These are phyloP conservation scores for Rostratula benghalensis DNA, from an alignment of 2,113 vertebrate genomes.

Conservation along the genomic window DNA sequence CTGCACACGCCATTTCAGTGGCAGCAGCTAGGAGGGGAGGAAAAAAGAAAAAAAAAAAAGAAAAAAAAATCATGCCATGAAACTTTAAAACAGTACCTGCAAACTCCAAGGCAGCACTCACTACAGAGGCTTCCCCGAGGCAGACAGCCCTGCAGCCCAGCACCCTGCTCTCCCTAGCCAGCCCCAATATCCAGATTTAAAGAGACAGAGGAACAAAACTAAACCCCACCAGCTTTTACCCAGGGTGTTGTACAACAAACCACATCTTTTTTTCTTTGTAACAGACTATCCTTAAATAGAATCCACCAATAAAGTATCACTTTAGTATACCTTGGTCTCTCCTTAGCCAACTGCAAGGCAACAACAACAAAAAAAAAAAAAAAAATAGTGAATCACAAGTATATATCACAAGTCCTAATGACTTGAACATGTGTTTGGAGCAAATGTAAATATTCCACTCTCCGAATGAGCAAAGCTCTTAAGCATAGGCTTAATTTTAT, in stretches of 20 bases:
- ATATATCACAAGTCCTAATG: slow-evolving; percentile 14
- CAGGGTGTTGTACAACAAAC: background rate
- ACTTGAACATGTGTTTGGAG: slow-evolving; percentile 32
- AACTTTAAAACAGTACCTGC: slow-evolving; percentile 7
- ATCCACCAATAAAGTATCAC: background rate
- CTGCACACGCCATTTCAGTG: background rate
- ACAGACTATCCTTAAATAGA: background rate
- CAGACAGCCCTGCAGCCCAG: background rate
- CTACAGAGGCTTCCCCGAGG: background rate
- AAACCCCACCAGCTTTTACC: background rate
- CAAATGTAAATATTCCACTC: slow-evolving; percentile 55
- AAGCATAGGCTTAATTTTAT: slow-evolving; percentile 56
- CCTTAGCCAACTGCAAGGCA: background rate
- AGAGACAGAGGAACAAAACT: background rate
- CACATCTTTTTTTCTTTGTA: background rate
- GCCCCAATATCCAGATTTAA: background rate
- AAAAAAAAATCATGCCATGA: background rate
- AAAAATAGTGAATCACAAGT: background rate
- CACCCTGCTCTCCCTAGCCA: background rate
- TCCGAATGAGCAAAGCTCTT: slow-evolving; percentile 31
- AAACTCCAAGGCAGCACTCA: background rate
- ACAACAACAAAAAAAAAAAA: no score
- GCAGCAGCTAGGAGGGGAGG: background rate
- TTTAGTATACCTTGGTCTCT: background rate
- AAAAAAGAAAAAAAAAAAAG: background rate